Evolutionary conservation across 2,888 invertebrate genomes (phyloP), one percentile per base, ranked within the genome.

Genomic region (Selenia dentaria): DNA sequence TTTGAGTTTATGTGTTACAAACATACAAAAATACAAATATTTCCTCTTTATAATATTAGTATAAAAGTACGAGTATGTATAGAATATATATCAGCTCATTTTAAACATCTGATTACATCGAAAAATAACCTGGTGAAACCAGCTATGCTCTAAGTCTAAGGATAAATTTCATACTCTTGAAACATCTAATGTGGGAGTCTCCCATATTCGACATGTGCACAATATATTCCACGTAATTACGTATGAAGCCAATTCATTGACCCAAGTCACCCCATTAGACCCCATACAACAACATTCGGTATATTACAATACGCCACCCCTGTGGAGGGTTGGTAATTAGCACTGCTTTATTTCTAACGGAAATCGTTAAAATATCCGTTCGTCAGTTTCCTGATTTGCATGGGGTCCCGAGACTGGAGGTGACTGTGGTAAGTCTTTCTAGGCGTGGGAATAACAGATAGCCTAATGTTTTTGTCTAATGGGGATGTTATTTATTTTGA

Each of bases 281-380:
- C 41, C 31, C 25, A 34, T 31, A 38, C 43, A 37, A 47, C 33
- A 50, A 43, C 52, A 56, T 51, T 57, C 40, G 49, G 38, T 47
- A 48, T 38, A 53, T 49, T 35, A 53, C 46, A 54, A 47, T 38
- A 51, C 37, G 51, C 39, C 41, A 28, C 48, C 53, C 34, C 32
- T 38, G 48, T 47, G 46, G 39, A 57, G 64, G 60, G 60, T 58
- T 41, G 53, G 45, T 70, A 69, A 73, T 73, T 74, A 73, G 67
- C 69, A 60, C 66, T 57, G 70, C 66, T 70, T 73, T 64, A 63
- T 59, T 59, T 61, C 59, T 51, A 57, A 64, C 66, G 66, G 70
- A 64, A 66, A 57, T 70, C 64, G 67, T 74, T 69, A 63, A 66
- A 67, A 58, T 58, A 57, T 54, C 54, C 53, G 52, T 26, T 62